These are phyloP conservation scores for Thunnus maccoyii DNA, from an alignment of 2,113 vertebrate species.

Conservation along the genomic window DNA sequence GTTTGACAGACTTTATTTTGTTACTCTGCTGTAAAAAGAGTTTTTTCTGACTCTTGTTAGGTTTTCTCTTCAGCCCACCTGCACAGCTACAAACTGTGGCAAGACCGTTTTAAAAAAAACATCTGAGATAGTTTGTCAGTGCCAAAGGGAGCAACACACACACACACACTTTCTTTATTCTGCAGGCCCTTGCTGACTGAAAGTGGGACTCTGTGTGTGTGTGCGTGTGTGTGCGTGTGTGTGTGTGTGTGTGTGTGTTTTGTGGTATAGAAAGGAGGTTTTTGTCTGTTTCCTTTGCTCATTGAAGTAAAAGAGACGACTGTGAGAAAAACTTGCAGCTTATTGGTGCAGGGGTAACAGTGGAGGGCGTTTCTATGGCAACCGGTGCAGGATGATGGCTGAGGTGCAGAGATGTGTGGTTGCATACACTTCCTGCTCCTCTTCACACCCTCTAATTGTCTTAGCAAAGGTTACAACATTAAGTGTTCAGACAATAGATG, in stretches of 20 bases:
- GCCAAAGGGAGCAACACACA: neutral
- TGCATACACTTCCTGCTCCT: slow-evolving; percentile 79
- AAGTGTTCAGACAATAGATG: neutral
- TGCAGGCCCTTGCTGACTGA: slow-evolving; percentile 4
- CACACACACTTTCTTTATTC: neutral
- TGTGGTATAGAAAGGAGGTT: slow-evolving; percentile 51
- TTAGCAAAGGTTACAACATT: neutral
- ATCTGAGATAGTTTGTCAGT: slow-evolving; percentile 21
- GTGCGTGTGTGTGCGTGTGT: neutral
- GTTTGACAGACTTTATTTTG: neutral
- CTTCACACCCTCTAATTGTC: slow-evolving; percentile 2
- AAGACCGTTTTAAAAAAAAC: slow-evolving; percentile 12
- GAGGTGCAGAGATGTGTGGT: slow-evolving; percentile 78
- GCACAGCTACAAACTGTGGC: slow-evolving; percentile 38
- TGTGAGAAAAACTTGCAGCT: slow-evolving; percentile 63
- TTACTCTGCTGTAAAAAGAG: neutral
- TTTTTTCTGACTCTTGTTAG: too few relatives aligned
- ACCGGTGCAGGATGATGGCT: slow-evolving; percentile 65
- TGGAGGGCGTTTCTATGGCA: slow-evolving; percentile 65
- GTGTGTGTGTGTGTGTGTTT: neutral
- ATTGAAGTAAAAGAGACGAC: neutral
- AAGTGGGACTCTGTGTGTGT: slow-evolving; percentile 1
- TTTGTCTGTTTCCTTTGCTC: slow-evolving; percentile 68
- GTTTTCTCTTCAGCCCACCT: slow-evolving; percentile 34
- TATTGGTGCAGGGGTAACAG: slow-evolving; percentile 60